These are phyloP conservation scores for Melanotaenia duboulayi DNA, from an alignment of 2,113 vertebrate species.

Conservation along the genomic window DNA sequence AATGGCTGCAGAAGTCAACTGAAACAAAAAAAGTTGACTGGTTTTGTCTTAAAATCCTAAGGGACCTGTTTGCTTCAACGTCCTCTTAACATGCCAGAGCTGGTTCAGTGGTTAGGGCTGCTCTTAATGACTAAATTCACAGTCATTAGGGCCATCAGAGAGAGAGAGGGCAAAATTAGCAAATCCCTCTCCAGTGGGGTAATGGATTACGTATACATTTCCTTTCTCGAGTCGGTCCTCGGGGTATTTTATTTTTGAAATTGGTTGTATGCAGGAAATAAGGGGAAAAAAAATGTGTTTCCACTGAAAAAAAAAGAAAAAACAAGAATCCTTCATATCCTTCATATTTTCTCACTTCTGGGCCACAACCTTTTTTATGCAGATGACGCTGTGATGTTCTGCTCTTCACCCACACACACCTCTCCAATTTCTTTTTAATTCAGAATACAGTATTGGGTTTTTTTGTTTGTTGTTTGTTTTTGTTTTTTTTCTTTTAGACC, in stretches of 20 bases:
- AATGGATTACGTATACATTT: conserved; percentile 19
- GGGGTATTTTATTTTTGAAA: neutral
- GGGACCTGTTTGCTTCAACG: neutral
- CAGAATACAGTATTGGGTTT: too few relatives aligned
- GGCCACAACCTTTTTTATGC: neutral
- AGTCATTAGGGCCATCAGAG: neutral
- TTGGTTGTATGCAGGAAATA: neutral
- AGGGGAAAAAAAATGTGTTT: neutral
- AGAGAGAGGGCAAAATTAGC: neutral
- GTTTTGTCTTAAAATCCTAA: neutral
- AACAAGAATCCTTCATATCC: fast-evolving
- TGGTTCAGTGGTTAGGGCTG: neutral
- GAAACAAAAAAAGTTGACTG: neutral
- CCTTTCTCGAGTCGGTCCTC: neutral
- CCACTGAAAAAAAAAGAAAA: neutral
- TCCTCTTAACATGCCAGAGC: neutral
- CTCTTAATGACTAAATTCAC: neutral
- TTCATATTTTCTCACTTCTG: too few relatives aligned
- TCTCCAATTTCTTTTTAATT: too few relatives aligned
- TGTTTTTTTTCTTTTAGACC: too few relatives aligned
- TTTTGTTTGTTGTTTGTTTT: too few relatives aligned
- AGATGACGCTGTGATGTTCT: too few relatives aligned
- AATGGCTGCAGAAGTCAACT: neutral
- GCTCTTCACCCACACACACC: too few relatives aligned
- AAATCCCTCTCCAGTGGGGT: conserved; percentile 17